A percentile compares a stretch with the other conserved stretches of the same genome.
These are phyloP conservation scores for Papilio demoleus DNA, from an alignment of 2,888 invertebrate genomes.

Conservation along the genomic window DNA sequence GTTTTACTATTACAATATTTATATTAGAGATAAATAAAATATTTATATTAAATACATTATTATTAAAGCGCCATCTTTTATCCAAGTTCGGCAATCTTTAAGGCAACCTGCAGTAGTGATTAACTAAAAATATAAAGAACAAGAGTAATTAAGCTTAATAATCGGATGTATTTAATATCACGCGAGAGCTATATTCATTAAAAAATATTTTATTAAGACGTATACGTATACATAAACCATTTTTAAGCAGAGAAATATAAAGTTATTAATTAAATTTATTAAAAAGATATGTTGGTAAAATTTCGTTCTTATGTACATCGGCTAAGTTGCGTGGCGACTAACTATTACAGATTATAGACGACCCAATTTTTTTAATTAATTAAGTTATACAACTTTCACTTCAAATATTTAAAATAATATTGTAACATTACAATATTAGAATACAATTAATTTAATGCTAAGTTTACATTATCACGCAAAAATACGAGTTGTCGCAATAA, in stretches of 20 bases:
- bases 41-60: too few species aligned
- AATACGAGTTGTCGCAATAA: too few species aligned
- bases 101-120: too few species aligned
- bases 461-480: too few species aligned
- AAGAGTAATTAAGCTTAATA: too few species aligned
- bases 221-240: neutral
- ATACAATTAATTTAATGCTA: too few species aligned
- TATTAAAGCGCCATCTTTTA: too few species aligned
- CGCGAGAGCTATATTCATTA: neutral
- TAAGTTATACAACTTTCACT: conserved; percentile 25
- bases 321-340: conserved; percentile 20
- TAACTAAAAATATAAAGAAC: too few species aligned
- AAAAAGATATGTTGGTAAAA: neutral
- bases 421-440: neutral
- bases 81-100: too few species aligned
- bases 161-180: neutral
- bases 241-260: neutral
- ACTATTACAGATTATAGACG: conserved; percentile 37
- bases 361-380: conserved; percentile 39
- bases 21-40: too few species aligned
- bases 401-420: conserved; percentile 4
- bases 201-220: neutral
- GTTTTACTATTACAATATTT: too few species aligned
- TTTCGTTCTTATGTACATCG: neutral
- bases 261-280: neutral